phyloP scores from a whole-genome alignment of 2,113 vertebrate species.

The Aegotheles bennettii region DNA sequence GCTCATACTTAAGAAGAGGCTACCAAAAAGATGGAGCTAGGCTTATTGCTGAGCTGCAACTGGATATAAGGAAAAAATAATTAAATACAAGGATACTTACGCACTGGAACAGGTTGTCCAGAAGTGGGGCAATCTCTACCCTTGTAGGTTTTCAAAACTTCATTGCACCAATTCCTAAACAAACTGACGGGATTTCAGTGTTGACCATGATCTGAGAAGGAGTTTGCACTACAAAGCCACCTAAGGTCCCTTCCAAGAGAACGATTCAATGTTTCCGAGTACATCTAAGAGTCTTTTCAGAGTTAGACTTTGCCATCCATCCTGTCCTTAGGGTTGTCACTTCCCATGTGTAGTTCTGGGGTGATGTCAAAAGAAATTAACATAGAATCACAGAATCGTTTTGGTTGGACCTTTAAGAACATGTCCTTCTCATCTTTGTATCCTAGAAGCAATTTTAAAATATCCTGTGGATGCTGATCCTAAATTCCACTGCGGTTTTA shows the following conservation, averaged over 20 bases:
- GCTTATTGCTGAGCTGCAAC: not conserved
- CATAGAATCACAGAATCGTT: too few species aligned
- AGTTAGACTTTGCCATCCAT: not conserved
- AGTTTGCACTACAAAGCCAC: not conserved
- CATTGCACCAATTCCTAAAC: not conserved
- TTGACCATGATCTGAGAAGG: not conserved
- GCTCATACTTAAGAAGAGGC: not conserved
- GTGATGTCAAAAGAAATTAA: not conserved
- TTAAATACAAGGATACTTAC: not conserved
- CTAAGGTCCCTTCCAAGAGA: not conserved
- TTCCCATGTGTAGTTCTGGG: not conserved
- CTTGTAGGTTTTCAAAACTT: not conserved
- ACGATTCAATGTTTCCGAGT: not conserved
- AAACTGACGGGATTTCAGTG: not conserved
- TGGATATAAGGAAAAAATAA: not conserved
- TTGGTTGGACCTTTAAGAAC: too few species aligned
- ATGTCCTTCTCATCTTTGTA: not conserved
- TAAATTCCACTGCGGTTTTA: not conserved
- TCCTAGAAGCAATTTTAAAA: not conserved
- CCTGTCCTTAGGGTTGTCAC: not conserved
- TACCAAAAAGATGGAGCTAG: not conserved
- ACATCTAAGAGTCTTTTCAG: not conserved
- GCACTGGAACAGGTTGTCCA: not conserved
- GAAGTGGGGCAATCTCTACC: rapidly evolving
- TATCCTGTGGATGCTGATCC: not conserved